These are phyloP conservation scores for Cranoglanis bouderius DNA, from an alignment of 2,113 vertebrate genomes.

Conservation along the genomic window DNA sequence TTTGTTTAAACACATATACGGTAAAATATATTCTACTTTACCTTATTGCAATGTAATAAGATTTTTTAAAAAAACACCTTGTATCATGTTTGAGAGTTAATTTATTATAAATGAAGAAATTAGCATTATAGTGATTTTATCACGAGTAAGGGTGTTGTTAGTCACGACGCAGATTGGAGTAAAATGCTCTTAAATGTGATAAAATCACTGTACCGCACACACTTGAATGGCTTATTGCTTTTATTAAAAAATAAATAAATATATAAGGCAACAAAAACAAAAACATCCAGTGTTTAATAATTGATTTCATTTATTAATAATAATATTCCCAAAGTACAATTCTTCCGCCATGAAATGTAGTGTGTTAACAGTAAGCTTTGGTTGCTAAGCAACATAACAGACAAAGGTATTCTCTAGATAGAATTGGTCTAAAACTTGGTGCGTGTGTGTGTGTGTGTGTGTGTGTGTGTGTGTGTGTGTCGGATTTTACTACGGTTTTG, in stretches of 20 bases:
- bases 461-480: too few relatives aligned
- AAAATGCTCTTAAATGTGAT: not conserved
- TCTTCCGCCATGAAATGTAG: not conserved
- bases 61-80: too few relatives aligned
- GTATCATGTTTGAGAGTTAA: not conserved
- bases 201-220: not conserved
- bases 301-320: not conserved
- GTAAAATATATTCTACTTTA: not conserved
- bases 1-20: not conserved
- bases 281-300: not conserved
- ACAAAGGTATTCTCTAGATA: not conserved
- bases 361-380: not conserved
- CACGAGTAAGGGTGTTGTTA: not conserved
- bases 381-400: not conserved
- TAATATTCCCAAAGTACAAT: not conserved
- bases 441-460: not conserved
- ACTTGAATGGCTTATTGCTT: not conserved
- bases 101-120: not conserved
- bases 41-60: not conserved
- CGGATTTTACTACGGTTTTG: not conserved
- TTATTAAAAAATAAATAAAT: too few relatives aligned
- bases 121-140: not conserved
- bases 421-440: not conserved
- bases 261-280: too few relatives aligned
- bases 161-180: not conserved